phyloP scores from a whole-genome alignment of 2,888 invertebrate genomes.

The Bembecia ichneumoniformis region DNA sequence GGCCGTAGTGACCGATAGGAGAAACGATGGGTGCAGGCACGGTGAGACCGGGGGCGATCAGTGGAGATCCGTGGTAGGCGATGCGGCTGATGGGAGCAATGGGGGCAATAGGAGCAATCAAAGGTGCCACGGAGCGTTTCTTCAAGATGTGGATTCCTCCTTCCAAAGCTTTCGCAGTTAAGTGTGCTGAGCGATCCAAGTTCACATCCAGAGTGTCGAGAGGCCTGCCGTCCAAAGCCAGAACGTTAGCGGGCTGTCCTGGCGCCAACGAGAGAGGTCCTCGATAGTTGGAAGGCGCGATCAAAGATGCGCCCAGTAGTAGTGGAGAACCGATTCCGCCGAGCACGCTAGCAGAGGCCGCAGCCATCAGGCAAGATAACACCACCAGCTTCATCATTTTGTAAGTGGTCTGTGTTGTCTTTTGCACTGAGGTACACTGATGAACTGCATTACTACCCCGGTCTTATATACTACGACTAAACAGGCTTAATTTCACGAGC shows the following conservation, averaged over 20 bases:
- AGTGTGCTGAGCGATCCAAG: constrained; percentile 55
- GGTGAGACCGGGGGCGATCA: constrained; percentile 29
- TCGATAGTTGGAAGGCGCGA: constrained; percentile 41
- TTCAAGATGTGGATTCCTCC: constrained; percentile 37
- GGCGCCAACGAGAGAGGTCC: constrained; percentile 59
- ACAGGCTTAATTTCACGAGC: constrained; percentile 24
- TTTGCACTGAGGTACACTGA: constrained; percentile 44
- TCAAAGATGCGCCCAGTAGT: constrained; percentile 25
- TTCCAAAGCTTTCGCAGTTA: constrained; percentile 44
- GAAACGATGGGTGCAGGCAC: constrained; percentile 22
- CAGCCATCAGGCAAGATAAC: constrained; percentile 74
- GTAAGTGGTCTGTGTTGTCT: constrained; percentile 58
- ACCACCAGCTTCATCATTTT: constrained; percentile 72
- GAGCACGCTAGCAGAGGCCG: constrained; percentile 41
- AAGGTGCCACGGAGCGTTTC: constrained; percentile 31
- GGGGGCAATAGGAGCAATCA: constrained; percentile 34
- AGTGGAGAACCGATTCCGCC: constrained; percentile 20
- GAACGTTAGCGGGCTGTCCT: constrained; percentile 55
- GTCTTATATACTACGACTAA: constrained; percentile 39
- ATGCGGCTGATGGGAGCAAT: constrained; percentile 20
- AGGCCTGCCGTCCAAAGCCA: constrained; percentile 55
- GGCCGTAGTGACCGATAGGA: constrained; percentile 19
- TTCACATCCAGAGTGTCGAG: constrained; percentile 60
- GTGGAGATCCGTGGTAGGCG: constrained; percentile 35
- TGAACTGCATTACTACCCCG: constrained; percentile 20